phyloP scores from a whole-genome alignment of 2,113 vertebrate species.

The Coregonus clupeaformis region DNA sequence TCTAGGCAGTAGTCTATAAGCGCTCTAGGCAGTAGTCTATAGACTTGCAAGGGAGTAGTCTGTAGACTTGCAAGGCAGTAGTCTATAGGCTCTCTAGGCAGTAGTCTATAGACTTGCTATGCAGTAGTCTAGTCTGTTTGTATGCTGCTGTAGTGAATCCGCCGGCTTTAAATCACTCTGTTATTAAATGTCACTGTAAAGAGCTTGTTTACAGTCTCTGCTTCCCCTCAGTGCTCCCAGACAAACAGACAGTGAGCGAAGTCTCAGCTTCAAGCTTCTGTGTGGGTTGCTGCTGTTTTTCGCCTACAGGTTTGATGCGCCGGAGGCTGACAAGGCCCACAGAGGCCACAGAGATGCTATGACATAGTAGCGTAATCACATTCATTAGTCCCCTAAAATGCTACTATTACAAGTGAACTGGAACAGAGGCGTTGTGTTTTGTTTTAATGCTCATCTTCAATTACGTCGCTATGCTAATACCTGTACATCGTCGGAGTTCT shows the following conservation, averaged over 20 bases:
- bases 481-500: neutral
- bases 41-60: too few species aligned
- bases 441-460: slow-evolving; percentile 15
- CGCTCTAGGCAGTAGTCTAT: too few species aligned
- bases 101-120: too few species aligned
- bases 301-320: slow-evolving; percentile 47
- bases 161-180: slow-evolving; percentile 28
- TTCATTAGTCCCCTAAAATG: slow-evolving; percentile 19
- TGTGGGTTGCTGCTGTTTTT: neutral
- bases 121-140: slow-evolving; percentile 16
- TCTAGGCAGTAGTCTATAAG: slow-evolving; percentile 6
- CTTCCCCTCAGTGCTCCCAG: slow-evolving; percentile 26
- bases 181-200: slow-evolving; percentile 32
- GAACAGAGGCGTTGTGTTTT: slow-evolving; percentile 4
- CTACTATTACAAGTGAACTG: slow-evolving; percentile 17
- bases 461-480: neutral
- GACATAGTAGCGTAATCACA: slow-evolving; percentile 19
- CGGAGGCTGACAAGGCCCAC: slow-evolving; percentile 25
- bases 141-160: slow-evolving; percentile 21
- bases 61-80: too few species aligned
- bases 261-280: slow-evolving; percentile 6
- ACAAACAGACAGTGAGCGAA: slow-evolving; percentile 7
- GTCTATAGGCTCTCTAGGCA: too few species aligned
- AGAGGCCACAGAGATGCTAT: slow-evolving; percentile 5
- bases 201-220: slow-evolving; percentile 37